phyloP scores from a whole-genome alignment of 2,888 invertebrate genomes.

The Papilio elwesi region DNA sequence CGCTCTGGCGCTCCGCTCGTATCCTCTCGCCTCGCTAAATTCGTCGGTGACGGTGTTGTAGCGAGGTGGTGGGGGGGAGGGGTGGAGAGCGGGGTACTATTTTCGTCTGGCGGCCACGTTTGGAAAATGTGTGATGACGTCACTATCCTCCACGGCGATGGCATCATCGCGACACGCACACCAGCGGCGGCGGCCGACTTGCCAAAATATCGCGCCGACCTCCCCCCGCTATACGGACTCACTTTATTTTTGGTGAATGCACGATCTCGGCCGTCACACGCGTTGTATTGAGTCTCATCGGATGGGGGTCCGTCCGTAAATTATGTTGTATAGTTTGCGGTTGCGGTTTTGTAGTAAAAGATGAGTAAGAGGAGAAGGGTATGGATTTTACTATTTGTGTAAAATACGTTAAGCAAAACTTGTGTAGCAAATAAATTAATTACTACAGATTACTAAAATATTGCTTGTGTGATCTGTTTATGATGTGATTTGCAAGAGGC shows the following conservation, averaged over 20 bases:
- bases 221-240: conserved; percentile 64
- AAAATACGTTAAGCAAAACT: too few species aligned
- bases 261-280: conserved; percentile 55
- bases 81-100: conserved; percentile 77
- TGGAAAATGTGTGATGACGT: conserved; percentile 83
- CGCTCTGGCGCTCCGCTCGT: conserved; percentile 51
- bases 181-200: conserved; percentile 58
- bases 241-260: conserved; percentile 78
- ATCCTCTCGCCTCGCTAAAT: conserved; percentile 71
- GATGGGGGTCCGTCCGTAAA: conserved; percentile 37
- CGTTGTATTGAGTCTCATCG: conserved; percentile 47
- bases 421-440: too few species aligned
- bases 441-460: too few species aligned
- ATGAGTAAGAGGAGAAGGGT: too few species aligned
- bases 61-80: conserved; percentile 73
- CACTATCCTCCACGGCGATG: conserved; percentile 81
- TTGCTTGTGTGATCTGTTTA: too few species aligned
- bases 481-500: too few species aligned
- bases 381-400: too few species aligned
- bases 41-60: conserved; percentile 80
- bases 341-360: too few species aligned
- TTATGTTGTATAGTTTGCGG: background rate
- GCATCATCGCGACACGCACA: conserved; percentile 82
- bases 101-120: conserved; percentile 84
- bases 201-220: conserved; percentile 80